Evolutionary conservation across 2,797 vertebrate species (phyloP).

Genomic region (Lacerta agilis): DNA sequence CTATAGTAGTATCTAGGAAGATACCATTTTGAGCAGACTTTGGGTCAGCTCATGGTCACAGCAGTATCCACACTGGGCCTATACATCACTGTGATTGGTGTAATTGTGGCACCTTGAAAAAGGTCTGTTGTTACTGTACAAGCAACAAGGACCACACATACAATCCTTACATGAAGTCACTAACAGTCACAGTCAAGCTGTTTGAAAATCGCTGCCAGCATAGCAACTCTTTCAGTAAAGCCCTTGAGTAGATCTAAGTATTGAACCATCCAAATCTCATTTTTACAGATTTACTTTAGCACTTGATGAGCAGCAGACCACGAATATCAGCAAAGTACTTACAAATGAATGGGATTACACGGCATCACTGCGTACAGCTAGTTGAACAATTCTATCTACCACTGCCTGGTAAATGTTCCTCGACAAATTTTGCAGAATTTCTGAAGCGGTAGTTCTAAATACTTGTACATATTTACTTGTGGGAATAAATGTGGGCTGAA

Average conservation of each 20-base stretch:
- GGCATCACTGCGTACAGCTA: neutral
- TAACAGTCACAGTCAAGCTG: neutral
- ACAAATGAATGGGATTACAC: neutral
- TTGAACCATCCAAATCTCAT: neutral
- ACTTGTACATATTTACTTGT: slow-evolving; percentile 50
- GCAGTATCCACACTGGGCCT: neutral
- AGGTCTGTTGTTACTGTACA: neutral
- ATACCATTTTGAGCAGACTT: neutral
- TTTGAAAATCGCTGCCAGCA: neutral
- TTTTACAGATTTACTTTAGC: neutral
- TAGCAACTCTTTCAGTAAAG: neutral
- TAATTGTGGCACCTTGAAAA: neutral
- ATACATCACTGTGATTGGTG: neutral
- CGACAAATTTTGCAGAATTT: slow-evolving; percentile 29
- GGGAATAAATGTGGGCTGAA: slow-evolving; percentile 20
- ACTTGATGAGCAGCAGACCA: neutral
- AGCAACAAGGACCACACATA: neutral
- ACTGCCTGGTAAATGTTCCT: slow-evolving; percentile 47
- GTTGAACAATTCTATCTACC: neutral
- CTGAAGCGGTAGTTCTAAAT: slow-evolving; percentile 27
- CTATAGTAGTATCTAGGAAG: neutral
- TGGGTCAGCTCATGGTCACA: neutral
- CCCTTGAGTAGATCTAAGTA: neutral
- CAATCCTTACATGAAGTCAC: neutral
- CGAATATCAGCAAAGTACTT: neutral